Evolutionary conservation across 2,113 vertebrate species (phyloP).

Genomic region (Psammodynastes pulverulentus): DNA sequence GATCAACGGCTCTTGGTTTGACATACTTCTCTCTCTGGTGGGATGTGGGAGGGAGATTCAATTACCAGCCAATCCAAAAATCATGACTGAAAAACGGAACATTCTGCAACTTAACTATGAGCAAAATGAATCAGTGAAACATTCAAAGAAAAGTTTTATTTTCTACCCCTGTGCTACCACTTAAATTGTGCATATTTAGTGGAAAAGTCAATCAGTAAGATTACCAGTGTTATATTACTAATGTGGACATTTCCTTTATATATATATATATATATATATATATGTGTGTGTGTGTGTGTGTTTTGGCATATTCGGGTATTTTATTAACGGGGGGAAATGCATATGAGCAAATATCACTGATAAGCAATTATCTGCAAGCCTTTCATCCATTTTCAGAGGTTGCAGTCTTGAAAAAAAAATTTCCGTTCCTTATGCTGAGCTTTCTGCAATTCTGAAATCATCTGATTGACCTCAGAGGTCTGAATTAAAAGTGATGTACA

Average conservation of each 20-base stretch:
- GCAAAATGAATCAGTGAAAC: constrained; percentile 54
- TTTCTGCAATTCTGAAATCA: constrained; percentile 14
- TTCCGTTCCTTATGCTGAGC: background rate
- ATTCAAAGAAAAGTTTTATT: constrained; percentile 42
- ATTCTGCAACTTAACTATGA: constrained; percentile 39
- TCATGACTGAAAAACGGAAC: constrained; percentile 37
- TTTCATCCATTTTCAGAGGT: background rate
- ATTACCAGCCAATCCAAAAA: constrained; percentile 50
- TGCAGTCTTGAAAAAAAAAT: background rate
- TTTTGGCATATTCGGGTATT: too few species aligned
- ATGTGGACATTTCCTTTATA: background rate
- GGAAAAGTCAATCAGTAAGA: constrained; percentile 31
- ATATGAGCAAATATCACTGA: background rate
- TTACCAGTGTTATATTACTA: background rate
- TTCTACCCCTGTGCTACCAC: constrained; percentile 38
- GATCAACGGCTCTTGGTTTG: constrained; percentile 57
- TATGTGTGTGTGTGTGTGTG: too few species aligned
- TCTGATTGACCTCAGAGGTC: background rate
- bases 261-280: too few species aligned
- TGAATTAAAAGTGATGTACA: background rate
- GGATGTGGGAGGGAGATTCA: constrained; percentile 46
- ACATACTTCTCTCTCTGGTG: constrained; percentile 30
- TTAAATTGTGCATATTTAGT: constrained; percentile 43
- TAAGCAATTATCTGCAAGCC: background rate
- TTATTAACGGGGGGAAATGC: background rate